A percentile compares a stretch with the other conserved stretches of the same genome.
Conservation (phyloP, 1,140 invertebrate species). For the Drosophila pectinifera region DNA sequence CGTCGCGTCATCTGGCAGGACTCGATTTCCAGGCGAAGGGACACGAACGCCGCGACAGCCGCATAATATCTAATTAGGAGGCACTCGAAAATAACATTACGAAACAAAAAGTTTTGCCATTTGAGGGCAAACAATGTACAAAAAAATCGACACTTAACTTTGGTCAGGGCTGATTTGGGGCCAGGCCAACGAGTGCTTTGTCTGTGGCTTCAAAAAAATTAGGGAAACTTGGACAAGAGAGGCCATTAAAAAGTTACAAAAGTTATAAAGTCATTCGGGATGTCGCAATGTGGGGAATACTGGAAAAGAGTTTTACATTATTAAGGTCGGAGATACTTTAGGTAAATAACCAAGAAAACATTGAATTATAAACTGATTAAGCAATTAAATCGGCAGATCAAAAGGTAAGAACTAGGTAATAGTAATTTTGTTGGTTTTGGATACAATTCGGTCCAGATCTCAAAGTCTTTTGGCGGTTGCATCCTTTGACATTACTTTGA, state of each 20-base stretch:
- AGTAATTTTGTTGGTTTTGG: too few species aligned
- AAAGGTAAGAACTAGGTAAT: background rate
- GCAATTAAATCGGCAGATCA: background rate
- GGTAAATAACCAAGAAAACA: slow-evolving; percentile 3
- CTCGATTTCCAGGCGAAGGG: slow-evolving; percentile 21
- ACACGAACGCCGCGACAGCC: slow-evolving; percentile 40
- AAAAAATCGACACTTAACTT: slow-evolving; percentile 58
- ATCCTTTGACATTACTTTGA: too few species aligned
- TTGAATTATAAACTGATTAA: slow-evolving; percentile 1
- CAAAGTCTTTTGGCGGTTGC: too few species aligned
- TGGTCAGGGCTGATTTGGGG: slow-evolving; percentile 36
- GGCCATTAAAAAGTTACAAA: slow-evolving; percentile 37
- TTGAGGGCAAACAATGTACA: slow-evolving; percentile 63
- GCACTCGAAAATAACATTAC: slow-evolving; percentile 72
- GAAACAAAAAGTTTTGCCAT: slow-evolving; percentile 81
- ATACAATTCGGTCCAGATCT: too few species aligned
- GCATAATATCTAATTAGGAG: slow-evolving; percentile 82
- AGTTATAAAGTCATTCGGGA: background rate
- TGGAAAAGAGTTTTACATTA: slow-evolving; percentile 6
- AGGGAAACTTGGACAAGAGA: slow-evolving; percentile 2
- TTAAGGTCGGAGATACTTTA: background rate
- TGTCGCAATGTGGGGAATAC: background rate
- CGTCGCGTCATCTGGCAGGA: slow-evolving; percentile 69
- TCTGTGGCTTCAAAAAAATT: slow-evolving; percentile 11
- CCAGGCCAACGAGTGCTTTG: slow-evolving; percentile 6